Conservation (phyloP, 2,113 vertebrate species). For the Megaceryle maxima region DNA sequence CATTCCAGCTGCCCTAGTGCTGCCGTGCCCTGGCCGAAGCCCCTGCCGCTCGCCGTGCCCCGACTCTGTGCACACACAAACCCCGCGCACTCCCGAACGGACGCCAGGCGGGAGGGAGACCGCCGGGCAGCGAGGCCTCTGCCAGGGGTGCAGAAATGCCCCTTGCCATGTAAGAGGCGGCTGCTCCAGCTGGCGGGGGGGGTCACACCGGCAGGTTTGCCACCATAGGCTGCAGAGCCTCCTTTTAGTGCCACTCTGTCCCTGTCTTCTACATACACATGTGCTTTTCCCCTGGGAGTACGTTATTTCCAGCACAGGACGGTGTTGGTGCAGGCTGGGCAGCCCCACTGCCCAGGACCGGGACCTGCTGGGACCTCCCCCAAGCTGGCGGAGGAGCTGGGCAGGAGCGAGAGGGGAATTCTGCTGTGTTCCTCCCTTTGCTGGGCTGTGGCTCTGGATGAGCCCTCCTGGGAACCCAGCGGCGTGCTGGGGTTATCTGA, state of each 20-base stretch:
- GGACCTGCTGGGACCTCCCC: background rate
- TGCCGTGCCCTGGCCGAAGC: background rate
- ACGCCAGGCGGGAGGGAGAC: background rate
- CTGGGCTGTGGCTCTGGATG: background rate
- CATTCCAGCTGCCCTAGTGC: background rate
- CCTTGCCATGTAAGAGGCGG: accelerated
- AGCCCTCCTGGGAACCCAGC: background rate
- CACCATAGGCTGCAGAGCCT: background rate
- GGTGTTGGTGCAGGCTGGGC: background rate
- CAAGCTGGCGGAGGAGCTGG: background rate
- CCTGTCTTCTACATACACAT: background rate
- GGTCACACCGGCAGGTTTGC: background rate
- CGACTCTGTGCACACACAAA: accelerated
- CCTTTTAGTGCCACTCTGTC: background rate
- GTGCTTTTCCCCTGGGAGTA: background rate
- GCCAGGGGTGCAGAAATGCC: background rate
- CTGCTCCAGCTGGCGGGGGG: background rate
- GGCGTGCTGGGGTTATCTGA: background rate
- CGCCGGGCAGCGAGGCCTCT: background rate
- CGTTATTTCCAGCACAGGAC: background rate
- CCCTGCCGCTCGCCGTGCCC: background rate
- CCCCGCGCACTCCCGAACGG: background rate
- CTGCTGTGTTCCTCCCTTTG: background rate
- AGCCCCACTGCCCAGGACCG: background rate
- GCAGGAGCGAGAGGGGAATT: background rate